Evolutionary conservation across 2,888 invertebrate species (phyloP), one percentile per base, ranked within the genome.

Genomic region (Smittia aterrima): DNA sequence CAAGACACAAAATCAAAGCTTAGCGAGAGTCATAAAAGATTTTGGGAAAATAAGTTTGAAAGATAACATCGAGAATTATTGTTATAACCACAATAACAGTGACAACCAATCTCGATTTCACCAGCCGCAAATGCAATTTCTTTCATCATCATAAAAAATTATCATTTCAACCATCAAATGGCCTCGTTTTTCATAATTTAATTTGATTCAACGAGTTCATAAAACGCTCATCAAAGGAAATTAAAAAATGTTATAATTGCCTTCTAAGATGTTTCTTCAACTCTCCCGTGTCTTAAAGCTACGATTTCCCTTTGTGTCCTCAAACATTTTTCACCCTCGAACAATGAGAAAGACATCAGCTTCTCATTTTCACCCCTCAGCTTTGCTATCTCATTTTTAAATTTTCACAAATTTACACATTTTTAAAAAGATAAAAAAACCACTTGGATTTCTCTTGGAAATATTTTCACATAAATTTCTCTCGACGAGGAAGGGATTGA

Each of bases 191-290:
- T 32, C 27, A 54, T 53, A 13, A 70, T 54, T 54, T 70, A 70
- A 70, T 70, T 66, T 41, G 22, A 53, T 70, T 53, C 70, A 70
- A 70, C 54, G 54, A 70, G 70, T 70, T 70, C 70, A 70, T 70
- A 70, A 70, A 70, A 70, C 27, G 70, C 70, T 70, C 70, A 70
- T 70, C 70, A 70, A 70, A 70, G 70, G 70, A 70, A 70, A 70
- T 70, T 70, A 70, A 70, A 40, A 40, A 54, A 25, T 22, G 20
- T 18, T 54, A 18, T 70, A 70, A 70, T 70, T 70, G 70, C 70
- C 27, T 70, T 67, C 40, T 27, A 40, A 22, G 58, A 22, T 18
- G 58, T 6, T 58, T 11, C 6, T 22, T 40, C 18, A 24, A 22
- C 18, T 41, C n/a, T 20, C 47, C 41, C 24, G 41, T 41, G n/a